Evolutionary conservation across 2,888 invertebrate species (phyloP).

Genomic region (Eristalis intricaria): DNA sequence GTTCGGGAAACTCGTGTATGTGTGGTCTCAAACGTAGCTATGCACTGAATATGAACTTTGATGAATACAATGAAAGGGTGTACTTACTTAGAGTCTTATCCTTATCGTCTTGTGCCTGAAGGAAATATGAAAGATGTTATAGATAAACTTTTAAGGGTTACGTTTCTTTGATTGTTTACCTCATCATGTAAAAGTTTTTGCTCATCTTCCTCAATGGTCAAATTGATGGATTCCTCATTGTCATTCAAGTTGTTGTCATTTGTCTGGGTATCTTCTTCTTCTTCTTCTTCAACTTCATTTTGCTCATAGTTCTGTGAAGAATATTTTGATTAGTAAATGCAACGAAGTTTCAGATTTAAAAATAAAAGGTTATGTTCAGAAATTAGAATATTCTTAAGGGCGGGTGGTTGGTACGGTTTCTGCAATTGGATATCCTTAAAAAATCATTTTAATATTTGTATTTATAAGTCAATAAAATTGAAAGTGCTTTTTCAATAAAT

Average conservation of each 20-base stretch:
- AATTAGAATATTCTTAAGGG: no score
- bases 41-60: background rate
- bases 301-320: conserved; percentile 71
- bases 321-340: background rate
- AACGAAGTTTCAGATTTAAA: background rate
- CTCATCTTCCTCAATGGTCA: conserved; percentile 91
- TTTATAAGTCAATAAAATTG: no score
- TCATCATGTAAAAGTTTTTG: conserved; percentile 89
- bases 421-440: no score
- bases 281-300: conserved; percentile 72
- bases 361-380: no score
- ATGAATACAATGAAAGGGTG: conserved; percentile 23
- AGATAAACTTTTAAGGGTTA: background rate
- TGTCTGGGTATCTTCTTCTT: conserved; percentile 74
- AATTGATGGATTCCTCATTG: conserved; percentile 90
- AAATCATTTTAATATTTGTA: no score
- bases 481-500: no score
- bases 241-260: conserved; percentile 81
- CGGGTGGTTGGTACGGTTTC: no score
- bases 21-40: background rate
- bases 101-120: conserved; percentile 82
- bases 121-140: conserved; percentile 21
- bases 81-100: conserved; percentile 84
- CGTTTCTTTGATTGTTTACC: conserved; percentile 80
- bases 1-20: background rate